Percentiles rank a stretch among this genome's conserved stretches.
Evolutionary conservation across 1,140 invertebrate genomes (phyloP).

Genomic region (Popillia japonica): DNA sequence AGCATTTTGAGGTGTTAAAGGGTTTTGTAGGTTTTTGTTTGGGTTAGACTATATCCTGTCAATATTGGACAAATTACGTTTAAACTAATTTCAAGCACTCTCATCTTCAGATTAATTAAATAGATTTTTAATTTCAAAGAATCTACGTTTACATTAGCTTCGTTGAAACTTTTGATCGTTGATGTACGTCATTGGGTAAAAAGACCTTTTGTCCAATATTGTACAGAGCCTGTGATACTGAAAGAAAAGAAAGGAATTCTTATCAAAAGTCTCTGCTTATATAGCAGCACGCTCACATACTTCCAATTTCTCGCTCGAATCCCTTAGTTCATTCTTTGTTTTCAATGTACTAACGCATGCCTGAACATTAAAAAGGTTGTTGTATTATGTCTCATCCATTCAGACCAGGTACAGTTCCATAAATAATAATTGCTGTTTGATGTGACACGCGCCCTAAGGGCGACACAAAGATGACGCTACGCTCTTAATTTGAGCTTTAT

Average conservation of each 20-base stretch:
- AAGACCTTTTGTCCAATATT: background rate
- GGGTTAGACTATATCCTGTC: background rate
- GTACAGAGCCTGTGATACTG: background rate
- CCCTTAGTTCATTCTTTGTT: constrained; percentile 14
- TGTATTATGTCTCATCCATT: background rate
- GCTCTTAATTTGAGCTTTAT: background rate
- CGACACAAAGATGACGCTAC: constrained; percentile 13
- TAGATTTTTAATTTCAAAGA: too few species aligned
- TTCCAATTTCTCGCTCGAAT: background rate
- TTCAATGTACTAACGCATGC: constrained; percentile 1
- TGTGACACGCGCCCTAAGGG: background rate
- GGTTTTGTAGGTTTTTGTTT: background rate
- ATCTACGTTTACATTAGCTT: background rate
- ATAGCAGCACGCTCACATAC: background rate
- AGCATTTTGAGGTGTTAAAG: background rate
- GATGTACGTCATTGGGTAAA: background rate
- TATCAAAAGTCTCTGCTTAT: background rate
- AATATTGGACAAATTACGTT: background rate
- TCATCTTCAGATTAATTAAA: background rate
- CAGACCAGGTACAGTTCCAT: constrained; percentile 4
- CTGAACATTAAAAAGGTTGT: background rate
- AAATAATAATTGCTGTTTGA: constrained; percentile 16
- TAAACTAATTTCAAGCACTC: background rate
- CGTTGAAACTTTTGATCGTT: background rate
- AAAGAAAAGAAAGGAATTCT: background rate